Percentiles rank a stretch among this genome's conserved stretches.
Evolutionary conservation across 1,140 invertebrate genomes (phyloP).

Genomic region (Zaprionus tsacasi): DNA sequence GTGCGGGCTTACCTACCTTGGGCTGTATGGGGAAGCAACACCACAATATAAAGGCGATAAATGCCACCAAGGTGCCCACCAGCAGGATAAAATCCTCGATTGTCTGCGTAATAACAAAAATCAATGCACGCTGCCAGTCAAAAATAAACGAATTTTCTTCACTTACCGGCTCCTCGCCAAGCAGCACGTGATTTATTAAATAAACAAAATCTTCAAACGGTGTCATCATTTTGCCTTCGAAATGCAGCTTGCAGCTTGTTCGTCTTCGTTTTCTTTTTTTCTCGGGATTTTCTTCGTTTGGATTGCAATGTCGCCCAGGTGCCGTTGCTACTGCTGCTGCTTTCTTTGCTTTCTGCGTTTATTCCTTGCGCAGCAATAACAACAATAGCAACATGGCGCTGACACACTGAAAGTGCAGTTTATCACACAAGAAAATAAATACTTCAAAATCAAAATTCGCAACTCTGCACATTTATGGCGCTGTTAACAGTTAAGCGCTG

Average conservation of each 20-base stretch:
- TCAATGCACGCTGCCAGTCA: slow-evolving; percentile 3
- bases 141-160: background rate
- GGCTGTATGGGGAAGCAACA: slow-evolving; percentile 88
- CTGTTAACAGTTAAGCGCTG: background rate
- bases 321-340: slow-evolving; percentile 6
- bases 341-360: background rate
- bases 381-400: slow-evolving; percentile 21
- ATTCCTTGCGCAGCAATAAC: slow-evolving; percentile 16
- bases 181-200: slow-evolving; percentile 86
- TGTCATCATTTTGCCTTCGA: slow-evolving; percentile 84
- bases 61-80: slow-evolving; percentile 87
- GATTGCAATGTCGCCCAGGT: slow-evolving; percentile 6
- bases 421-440: slow-evolving; percentile 27
- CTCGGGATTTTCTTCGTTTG: background rate
- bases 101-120: slow-evolving; percentile 80
- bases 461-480: slow-evolving; percentile 3
- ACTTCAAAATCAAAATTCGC: slow-evolving; percentile 36
- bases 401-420: background rate
- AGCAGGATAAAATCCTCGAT: slow-evolving; percentile 87
- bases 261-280: slow-evolving; percentile 2
- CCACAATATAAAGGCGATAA: slow-evolving; percentile 87
- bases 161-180: slow-evolving; percentile 87
- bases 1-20: slow-evolving; percentile 81
- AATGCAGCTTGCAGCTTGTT: slow-evolving; percentile 36
- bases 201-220: slow-evolving; percentile 87